Evolutionary conservation across 2,113 vertebrate species (phyloP), one percentile per base, ranked within the genome.

Genomic region (Sebastes schlegelii): DNA sequence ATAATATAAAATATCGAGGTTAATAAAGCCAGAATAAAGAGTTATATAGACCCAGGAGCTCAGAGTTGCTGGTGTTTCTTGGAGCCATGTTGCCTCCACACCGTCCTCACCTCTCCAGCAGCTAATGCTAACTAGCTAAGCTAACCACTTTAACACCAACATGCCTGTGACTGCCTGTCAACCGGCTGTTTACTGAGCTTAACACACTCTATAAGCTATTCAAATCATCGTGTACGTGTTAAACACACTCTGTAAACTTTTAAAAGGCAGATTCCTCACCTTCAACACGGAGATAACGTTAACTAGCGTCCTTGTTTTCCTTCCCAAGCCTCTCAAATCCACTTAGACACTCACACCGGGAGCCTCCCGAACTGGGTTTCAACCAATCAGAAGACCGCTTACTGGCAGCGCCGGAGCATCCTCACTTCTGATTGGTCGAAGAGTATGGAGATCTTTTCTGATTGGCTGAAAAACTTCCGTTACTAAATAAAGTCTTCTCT

Each of bases 261-360:
- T 79, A 88, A 90, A 89, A 62, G 61, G 55, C 26, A 78, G 34
- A 90, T 82, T 83, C 54, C 90, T 75, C 94, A 96, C 95, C 95
- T 94, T 93, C 80, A 81, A 88, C 82, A 65, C 61, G 82, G 86
- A 85, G 86, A 87, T 90, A 92, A 80, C 76, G 90, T 86, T 92
- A 86, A 93, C 92, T 79, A 86, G 86, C 88, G 93, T 90, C 93
- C 95, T 94, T 95, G 92, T 95, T 96, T 95, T 95, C 94, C 88
- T 95, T 26, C 66, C 89, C 92, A 92, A 94, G 90, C 92, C 89
- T 87, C 92, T 88, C 91, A 94, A 95, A 94, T 94, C 94, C 92
- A 96, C 93, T 95, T 92, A 94, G 52, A 86, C 83, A 26, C 26
- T 26, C 26, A 26, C 83, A 57, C 13, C 81, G 61, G 82, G 81